Conservation (phyloP, 2,113 vertebrate species). For the Cathartes aura region DNA sequence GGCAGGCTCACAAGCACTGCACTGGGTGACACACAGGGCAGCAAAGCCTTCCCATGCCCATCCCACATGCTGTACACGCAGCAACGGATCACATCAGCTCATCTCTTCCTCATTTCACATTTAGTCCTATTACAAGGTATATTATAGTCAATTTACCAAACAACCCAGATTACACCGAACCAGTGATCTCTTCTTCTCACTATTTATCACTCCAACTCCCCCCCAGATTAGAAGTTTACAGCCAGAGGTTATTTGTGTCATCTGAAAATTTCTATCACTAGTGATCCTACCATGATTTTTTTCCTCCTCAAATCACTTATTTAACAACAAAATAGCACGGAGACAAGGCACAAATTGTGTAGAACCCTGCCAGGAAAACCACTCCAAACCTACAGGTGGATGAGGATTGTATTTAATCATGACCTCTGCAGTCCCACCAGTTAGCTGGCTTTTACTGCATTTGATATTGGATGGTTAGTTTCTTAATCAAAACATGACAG, state of each 20-base stretch:
- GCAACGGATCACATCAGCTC: background rate
- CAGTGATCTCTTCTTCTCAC: background rate
- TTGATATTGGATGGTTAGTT: background rate
- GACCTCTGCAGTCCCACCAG: background rate
- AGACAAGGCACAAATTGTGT: background rate
- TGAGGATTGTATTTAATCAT: background rate
- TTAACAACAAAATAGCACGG: background rate
- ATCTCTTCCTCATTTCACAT: background rate
- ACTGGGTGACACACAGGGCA: rapidly evolving
- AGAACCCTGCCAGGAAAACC: background rate
- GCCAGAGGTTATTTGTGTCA: background rate
- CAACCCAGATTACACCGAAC: background rate
- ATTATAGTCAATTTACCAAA: background rate
- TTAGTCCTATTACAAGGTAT: background rate
- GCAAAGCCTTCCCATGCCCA: background rate
- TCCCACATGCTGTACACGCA: rapidly evolving
- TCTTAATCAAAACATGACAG: background rate
- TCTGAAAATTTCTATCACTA: background rate
- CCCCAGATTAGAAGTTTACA: background rate
- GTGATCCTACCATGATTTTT: background rate
- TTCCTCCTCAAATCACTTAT: background rate
- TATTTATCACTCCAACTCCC: background rate
- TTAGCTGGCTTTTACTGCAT: background rate
- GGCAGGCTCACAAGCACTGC: rapidly evolving
- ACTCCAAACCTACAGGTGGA: background rate